These are phyloP conservation scores for Thymelicus acteon DNA, from an alignment of 2,888 invertebrate species.

Conservation along the genomic window DNA sequence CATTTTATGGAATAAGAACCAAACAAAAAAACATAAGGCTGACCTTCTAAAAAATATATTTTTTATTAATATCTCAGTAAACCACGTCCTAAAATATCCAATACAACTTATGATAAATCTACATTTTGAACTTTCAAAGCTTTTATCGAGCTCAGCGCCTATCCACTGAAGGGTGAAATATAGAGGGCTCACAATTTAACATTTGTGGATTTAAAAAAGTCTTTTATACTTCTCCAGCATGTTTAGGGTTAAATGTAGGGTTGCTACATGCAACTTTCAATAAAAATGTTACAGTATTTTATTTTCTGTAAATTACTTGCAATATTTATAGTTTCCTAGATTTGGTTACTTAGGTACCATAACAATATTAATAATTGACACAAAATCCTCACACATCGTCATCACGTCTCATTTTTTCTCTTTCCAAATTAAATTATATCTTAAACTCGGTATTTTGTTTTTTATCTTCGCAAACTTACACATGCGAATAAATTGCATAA, in stretches of 20 bases:
- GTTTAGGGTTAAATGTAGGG: constrained; percentile 22
- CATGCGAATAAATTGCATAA: too few relatives aligned
- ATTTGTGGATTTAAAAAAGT: constrained; percentile 73
- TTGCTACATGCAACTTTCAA: not conserved
- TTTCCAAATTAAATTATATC: too few relatives aligned
- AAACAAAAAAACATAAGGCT: not conserved
- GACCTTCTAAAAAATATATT: not conserved
- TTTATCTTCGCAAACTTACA: too few relatives aligned
- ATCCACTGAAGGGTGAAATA: constrained; percentile 72
- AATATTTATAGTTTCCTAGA: too few relatives aligned
- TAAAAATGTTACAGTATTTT: not conserved
- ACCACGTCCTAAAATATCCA: constrained; percentile 31
- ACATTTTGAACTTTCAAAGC: constrained; percentile 47
- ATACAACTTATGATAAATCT: constrained; percentile 46
- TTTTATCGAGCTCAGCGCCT: constrained; percentile 46
- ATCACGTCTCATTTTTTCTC: too few relatives aligned
- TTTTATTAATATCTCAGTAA: constrained; percentile 2
- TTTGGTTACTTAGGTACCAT: too few relatives aligned
- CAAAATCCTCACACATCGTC: too few relatives aligned
- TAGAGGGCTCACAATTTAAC: constrained; percentile 54
- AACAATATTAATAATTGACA: too few relatives aligned
- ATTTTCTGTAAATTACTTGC: too few relatives aligned
- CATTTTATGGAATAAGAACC: too few relatives aligned
- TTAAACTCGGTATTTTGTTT: too few relatives aligned
- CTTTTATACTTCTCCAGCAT: constrained; percentile 50